Percentiles rank a stretch among this genome's conserved stretches.
Conservation (phyloP, 2,113 vertebrate genomes). For the Xiphorhynchus elegans region DNA sequence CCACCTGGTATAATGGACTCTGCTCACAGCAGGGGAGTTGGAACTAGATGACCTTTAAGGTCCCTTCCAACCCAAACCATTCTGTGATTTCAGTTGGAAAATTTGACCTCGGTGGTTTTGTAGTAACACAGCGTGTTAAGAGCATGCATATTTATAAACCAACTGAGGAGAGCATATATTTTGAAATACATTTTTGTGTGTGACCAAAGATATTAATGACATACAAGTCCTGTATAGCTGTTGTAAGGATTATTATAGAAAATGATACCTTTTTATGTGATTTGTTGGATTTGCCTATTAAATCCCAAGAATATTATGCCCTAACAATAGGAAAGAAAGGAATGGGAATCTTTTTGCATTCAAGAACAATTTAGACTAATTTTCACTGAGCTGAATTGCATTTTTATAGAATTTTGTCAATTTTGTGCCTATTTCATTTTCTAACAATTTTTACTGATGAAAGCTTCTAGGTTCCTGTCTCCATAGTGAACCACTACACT, state of each 20-base stretch:
- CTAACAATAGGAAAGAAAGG: slow-evolving; percentile 8
- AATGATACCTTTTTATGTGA: slow-evolving; percentile 38
- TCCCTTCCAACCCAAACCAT: not conserved
- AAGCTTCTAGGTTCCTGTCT: not conserved
- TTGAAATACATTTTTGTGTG: not conserved
- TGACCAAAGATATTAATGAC: not conserved
- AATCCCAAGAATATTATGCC: slow-evolving; percentile 27
- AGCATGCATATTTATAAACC: not conserved
- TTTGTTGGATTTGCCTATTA: slow-evolving; percentile 49
- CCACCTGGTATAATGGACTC: not conserved
- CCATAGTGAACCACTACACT: not conserved
- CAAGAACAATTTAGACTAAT: slow-evolving; percentile 36
- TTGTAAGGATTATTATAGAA: slow-evolving; percentile 47
- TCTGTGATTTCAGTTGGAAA: not conserved
- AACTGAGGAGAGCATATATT: not conserved
- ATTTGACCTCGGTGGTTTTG: not conserved
- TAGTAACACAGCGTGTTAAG: not conserved
- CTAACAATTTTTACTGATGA: slow-evolving; percentile 17
- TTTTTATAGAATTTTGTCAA: slow-evolving; percentile 28
- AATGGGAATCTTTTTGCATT: slow-evolving; percentile 6
- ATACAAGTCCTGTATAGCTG: slow-evolving; percentile 7
- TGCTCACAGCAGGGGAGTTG: not conserved
- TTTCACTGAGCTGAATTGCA: slow-evolving; percentile 23
- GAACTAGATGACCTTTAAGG: not conserved
- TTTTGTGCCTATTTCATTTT: slow-evolving; percentile 29